A percentile compares a stretch with the other conserved stretches of the same genome.
Evolutionary conservation across 2,888 invertebrate genomes (phyloP).

Genomic region (Drosophila rellima): DNA sequence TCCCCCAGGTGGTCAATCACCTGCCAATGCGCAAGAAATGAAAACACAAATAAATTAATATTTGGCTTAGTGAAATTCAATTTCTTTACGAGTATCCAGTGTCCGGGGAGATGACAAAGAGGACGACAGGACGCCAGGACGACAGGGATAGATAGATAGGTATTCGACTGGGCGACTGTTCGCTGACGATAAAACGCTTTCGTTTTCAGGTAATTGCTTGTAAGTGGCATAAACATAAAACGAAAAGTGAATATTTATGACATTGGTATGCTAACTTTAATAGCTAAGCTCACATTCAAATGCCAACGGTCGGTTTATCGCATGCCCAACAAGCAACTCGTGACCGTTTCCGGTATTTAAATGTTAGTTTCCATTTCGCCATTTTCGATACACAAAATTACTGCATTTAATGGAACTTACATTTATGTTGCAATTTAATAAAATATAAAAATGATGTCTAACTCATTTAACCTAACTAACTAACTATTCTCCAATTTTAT

Average conservation of each 20-base stretch:
- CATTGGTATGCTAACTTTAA: conserved; percentile 36
- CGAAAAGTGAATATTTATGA: conserved; percentile 66
- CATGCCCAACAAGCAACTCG: conserved; percentile 10
- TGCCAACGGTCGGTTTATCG: conserved; percentile 30
- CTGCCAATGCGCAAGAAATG: conserved; percentile 71
- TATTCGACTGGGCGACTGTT: conserved; percentile 45
- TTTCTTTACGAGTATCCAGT: conserved; percentile 70
- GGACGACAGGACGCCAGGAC: background rate
- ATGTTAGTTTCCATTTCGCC: conserved; percentile 9
- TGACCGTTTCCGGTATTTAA: conserved; percentile 43
- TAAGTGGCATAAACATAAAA: conserved; percentile 78
- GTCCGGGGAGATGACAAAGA: conserved; percentile 24
- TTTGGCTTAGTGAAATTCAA: conserved; percentile 80
- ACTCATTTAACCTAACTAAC: too few relatives aligned
- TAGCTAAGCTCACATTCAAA: conserved; percentile 47
- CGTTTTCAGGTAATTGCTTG: conserved; percentile 81
- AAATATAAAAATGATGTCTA: too few relatives aligned
- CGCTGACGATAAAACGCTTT: conserved; percentile 76
- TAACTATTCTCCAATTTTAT: too few relatives aligned
- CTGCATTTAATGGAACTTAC: background rate
- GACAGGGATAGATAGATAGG: conserved; percentile 21
- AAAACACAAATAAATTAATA: conserved; percentile 81
- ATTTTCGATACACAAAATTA: background rate
- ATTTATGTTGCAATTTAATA: background rate
- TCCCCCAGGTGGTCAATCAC: conserved; percentile 63